Conservation (phyloP, 1,140 invertebrate species). For the Drosophila kanapiae region DNA sequence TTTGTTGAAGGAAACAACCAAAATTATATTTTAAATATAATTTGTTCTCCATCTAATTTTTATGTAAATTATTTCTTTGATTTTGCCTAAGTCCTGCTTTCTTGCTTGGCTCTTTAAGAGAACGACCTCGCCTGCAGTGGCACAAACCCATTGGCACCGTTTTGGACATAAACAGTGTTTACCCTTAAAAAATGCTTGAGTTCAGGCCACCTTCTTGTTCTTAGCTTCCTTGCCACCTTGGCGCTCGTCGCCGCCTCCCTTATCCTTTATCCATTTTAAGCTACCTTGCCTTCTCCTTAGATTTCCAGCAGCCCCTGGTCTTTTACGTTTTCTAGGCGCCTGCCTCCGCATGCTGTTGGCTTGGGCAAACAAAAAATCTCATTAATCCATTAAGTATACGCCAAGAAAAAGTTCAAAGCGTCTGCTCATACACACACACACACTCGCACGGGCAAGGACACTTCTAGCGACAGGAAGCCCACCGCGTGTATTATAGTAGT, state of each 20-base stretch:
- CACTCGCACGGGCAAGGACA: conserved; percentile 41
- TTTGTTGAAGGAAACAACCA: too few relatives aligned
- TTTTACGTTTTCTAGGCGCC: conserved; percentile 50
- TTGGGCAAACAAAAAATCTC: conserved; percentile 83
- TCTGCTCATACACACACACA: conserved; percentile 54
- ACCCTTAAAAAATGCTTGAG: conserved; percentile 45
- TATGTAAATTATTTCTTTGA: too few relatives aligned
- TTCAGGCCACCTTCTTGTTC: conserved; percentile 41
- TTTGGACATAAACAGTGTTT: conserved; percentile 74
- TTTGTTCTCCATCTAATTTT: not conserved
- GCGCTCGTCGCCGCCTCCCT: conserved; percentile 9
- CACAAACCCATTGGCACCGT: conserved; percentile 52
- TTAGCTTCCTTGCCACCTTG: conserved; percentile 34
- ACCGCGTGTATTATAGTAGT: conserved; percentile 48
- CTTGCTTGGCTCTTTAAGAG: conserved; percentile 13
- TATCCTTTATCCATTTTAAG: conserved; percentile 12
- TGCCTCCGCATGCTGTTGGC: conserved; percentile 68
- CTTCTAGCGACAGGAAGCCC: conserved; percentile 40
- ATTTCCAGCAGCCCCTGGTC: not conserved
- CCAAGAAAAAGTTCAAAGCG: conserved; percentile 81
- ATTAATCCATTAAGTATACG: conserved; percentile 84
- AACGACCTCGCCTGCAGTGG: conserved; percentile 29
- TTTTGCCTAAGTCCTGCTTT: too few relatives aligned
- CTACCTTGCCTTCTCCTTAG: not conserved
- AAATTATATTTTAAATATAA: too few relatives aligned